Percentiles rank a stretch among this genome's conserved stretches.
Conservation (phyloP, 2,888 invertebrate genomes). For the Phortica magna region DNA sequence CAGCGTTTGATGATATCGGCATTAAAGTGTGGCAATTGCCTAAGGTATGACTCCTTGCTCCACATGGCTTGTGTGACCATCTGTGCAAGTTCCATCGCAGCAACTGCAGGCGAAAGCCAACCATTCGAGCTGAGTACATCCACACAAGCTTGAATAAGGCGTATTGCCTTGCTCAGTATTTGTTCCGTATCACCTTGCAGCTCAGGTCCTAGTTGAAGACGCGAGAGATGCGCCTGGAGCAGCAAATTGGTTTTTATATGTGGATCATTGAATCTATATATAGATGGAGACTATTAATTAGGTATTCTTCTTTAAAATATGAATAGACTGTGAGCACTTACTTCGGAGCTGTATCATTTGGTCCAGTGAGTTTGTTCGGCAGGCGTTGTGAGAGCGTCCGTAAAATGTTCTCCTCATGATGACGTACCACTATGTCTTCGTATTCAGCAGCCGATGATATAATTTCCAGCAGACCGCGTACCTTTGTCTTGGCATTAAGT, state of each 20-base stretch:
- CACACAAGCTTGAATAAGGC: constrained; percentile 96
- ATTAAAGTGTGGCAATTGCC: constrained; percentile 97
- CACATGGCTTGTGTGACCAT: constrained; percentile 99
- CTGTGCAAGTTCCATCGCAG: constrained; percentile 99
- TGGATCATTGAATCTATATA: constrained; percentile 92
- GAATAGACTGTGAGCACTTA: constrained; percentile 76
- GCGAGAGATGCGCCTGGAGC: constrained; percentile 95
- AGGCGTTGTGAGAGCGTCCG: constrained; percentile 79
- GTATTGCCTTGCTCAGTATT: constrained; percentile 89
- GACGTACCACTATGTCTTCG: constrained; percentile 94
- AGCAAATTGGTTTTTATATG: constrained; percentile 97
- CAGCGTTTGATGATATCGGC: constrained; percentile 93
- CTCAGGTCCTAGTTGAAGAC: constrained; percentile 96
- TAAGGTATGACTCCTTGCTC: constrained; percentile 98
- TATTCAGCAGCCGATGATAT: constrained; percentile 99
- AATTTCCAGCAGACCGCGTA: constrained; percentile 97
- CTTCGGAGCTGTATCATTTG: constrained; percentile 84
- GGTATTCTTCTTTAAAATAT: neutral
- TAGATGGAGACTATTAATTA: neutral
- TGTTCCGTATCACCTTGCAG: constrained; percentile 96
- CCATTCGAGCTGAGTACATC: constrained; percentile 97
- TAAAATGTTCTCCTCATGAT: constrained; percentile 95
- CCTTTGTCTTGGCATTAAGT: constrained; percentile 97
- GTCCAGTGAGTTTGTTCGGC: constrained; percentile 82
- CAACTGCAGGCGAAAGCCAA: constrained; percentile 98